Evolutionary conservation across 1,140 invertebrate species (phyloP), one percentile per base, ranked within the genome.

Genomic region (Eriocheir sinensis): DNA sequence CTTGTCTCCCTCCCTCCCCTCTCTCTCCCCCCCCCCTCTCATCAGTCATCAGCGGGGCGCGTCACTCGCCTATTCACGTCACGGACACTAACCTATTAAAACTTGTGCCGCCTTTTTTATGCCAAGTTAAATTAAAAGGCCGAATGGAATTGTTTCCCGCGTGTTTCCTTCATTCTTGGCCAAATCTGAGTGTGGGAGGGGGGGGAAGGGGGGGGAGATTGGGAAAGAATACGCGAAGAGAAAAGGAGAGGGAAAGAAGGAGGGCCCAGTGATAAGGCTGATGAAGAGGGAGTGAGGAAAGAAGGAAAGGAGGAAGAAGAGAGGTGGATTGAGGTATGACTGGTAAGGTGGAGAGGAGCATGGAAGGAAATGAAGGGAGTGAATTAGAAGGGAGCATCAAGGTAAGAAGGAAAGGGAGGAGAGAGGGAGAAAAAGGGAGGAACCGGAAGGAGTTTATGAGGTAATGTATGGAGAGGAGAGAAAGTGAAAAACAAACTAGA

Each of bases 121-220:
- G 27, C 60, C 60, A 72, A 72, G 60, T 72, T 72, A 72, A n/a
- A 72, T 72, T 72, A 72, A 72, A 72, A 72, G 60, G 60, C 60
- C 60, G 60, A 72, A 72, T 72, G 21, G 60, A 72, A 72, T 72
- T 72, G 60, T 72, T 72, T 72, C 60, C n/a, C 17, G n/a, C 60
- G 60, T 72, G 60, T 72, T n/a, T 3, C 27, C 60, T 72, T 21
- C 60, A 21, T 17, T n/a, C 60, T n/a, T n/a, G n/a, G 27, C 60
- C 60, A n/a, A 72, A 72, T n/a, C 27, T 27, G 60, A n/a, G 17
- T 6, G 12, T n/a, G 44, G 15, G 44, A 48, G 44, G 44, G 44
- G 15, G 4, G 15, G 44, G 44, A 48, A 48, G 44, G 15, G 44
- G 44, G 44, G 44, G 15, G 4, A 48, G 44, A 15, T 15, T 15